Evolutionary conservation across 2,797 vertebrate species (phyloP).

Genomic region (Telmatherina bonti): DNA sequence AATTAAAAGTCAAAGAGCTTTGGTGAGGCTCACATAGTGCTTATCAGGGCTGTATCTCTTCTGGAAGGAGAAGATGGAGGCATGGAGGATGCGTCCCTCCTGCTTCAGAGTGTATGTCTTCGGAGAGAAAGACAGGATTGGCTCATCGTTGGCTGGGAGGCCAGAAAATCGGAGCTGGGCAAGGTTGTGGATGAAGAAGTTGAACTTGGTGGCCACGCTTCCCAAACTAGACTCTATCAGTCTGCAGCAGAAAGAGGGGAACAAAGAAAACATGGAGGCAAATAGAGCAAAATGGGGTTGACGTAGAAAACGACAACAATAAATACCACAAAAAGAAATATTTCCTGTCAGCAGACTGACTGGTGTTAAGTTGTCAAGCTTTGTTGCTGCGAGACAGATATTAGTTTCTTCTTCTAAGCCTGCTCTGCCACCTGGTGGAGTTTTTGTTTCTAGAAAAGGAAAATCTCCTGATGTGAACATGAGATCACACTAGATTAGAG

Average conservation of each 20-base stretch:
- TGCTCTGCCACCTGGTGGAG: slow-evolving; percentile 52
- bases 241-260: slow-evolving; percentile 66
- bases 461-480: neutral
- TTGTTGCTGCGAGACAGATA: neutral
- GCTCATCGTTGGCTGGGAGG: slow-evolving; percentile 93
- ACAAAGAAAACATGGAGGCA: neutral
- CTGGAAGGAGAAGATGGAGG: slow-evolving; percentile 96
- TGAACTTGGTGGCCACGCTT: slow-evolving; percentile 98
- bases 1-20: neutral
- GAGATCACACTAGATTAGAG: neutral
- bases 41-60: slow-evolving; percentile 99
- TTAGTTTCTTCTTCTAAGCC: neutral
- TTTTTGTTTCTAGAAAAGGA: slow-evolving; percentile 1
- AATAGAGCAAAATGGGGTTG: neutral
- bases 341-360: slow-evolving; percentile 4
- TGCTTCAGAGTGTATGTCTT: slow-evolving; percentile 95
- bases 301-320: neutral
- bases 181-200: slow-evolving; percentile 99
- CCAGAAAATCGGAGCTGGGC: slow-evolving; percentile 97
- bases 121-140: slow-evolving; percentile 95
- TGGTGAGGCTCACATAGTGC: slow-evolving; percentile 88
- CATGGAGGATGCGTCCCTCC: slow-evolving; percentile 91
- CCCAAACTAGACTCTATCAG: slow-evolving; percentile 97
- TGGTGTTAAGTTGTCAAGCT: neutral
- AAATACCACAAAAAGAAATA: neutral